These are phyloP conservation scores for Latrodectus elegans DNA, from an alignment of 2,888 invertebrate genomes.

Conservation along the genomic window DNA sequence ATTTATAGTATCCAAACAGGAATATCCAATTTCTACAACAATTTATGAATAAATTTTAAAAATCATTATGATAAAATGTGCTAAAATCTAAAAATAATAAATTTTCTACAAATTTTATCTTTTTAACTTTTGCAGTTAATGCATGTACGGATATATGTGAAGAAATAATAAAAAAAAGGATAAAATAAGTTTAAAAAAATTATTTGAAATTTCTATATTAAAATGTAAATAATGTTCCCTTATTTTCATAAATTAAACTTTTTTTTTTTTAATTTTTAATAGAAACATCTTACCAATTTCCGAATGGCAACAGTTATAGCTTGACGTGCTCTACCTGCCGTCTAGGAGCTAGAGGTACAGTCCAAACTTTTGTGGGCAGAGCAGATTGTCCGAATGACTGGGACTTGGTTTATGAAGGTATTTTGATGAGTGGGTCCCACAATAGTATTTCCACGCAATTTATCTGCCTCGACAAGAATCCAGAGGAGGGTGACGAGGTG, in stretches of 20 bases:
- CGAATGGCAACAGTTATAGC: neutral
- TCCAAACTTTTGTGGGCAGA: constrained; percentile 38
- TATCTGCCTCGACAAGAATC: constrained; percentile 45
- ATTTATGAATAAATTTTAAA: no score
- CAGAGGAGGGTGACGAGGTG: neutral
- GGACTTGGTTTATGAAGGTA: constrained; percentile 51
- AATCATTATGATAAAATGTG: no score
- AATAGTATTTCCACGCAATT: constrained; percentile 32
- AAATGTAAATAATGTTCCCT: no score
- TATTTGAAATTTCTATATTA: no score
- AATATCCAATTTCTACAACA: no score
- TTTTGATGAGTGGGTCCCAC: constrained; percentile 31
- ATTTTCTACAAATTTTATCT: no score
- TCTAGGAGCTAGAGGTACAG: constrained; percentile 43
- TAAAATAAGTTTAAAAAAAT: no score
- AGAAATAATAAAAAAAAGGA: no score
- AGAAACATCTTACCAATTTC: constrained; percentile 39
- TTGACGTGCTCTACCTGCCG: constrained; percentile 47
- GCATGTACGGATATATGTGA: no score
- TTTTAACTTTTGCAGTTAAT: no score
- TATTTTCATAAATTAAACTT: neutral
- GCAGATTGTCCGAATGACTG: constrained; percentile 43
- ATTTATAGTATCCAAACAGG: no score
- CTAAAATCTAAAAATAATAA: no score
- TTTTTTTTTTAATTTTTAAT: neutral